Evolutionary conservation across 2,113 vertebrate genomes (phyloP).

Genomic region (Melanostigma gelatinosum): DNA sequence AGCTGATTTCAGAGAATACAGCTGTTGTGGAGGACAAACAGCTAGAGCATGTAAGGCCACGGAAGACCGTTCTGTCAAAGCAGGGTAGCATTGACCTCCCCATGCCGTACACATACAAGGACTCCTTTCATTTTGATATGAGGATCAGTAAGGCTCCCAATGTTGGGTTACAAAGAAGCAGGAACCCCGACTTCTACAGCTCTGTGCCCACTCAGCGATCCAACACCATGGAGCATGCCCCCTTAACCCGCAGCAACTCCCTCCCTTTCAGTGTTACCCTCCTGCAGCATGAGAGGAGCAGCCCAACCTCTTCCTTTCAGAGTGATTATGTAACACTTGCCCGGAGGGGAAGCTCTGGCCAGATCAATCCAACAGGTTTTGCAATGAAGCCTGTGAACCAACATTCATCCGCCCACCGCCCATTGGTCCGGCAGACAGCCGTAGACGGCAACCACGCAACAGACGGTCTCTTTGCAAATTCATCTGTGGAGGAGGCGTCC

Average conservation of each 20-base stretch:
- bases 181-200: constrained; percentile 83
- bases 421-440: constrained; percentile 91
- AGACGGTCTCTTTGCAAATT: constrained; percentile 62
- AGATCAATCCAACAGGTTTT: constrained; percentile 74
- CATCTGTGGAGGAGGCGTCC: constrained; percentile 74
- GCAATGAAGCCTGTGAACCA: constrained; percentile 78
- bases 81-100: constrained; percentile 97
- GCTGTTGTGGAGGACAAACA: constrained; percentile 91
- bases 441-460: constrained; percentile 87
- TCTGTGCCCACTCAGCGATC: constrained; percentile 91
- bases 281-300: constrained; percentile 66
- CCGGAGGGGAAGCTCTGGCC: constrained; percentile 68
- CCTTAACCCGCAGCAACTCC: constrained; percentile 92
- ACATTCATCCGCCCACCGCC: constrained; percentile 86
- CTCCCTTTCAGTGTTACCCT: constrained; percentile 86
- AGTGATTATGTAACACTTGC: constrained; percentile 56
- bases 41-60: constrained; percentile 91
- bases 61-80: constrained; percentile 92
- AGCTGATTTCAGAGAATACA: constrained; percentile 94
- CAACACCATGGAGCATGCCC: constrained; percentile 81
- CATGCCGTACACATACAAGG: constrained; percentile 94
- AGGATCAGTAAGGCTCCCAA: constrained; percentile 79
- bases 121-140: constrained; percentile 97
- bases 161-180: constrained; percentile 70
- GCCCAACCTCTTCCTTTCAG: constrained; percentile 43